These are phyloP conservation scores for Fundulus diaphanus DNA, from an alignment of 2,797 vertebrate genomes.

Conservation along the genomic window DNA sequence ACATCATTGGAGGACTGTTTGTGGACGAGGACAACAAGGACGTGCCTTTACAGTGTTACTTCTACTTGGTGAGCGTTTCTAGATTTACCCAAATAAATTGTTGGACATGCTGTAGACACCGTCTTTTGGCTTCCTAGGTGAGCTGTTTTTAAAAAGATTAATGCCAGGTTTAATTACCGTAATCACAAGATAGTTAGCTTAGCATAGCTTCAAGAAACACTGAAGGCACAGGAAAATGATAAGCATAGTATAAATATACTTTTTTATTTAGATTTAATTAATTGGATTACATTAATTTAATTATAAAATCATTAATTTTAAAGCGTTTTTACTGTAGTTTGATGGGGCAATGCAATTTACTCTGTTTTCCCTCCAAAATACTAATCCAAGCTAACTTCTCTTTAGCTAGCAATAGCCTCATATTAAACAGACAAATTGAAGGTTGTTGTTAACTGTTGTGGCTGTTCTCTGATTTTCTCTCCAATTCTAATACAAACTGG, in stretches of 20 bases:
- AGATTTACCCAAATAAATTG: not conserved
- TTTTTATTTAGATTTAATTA: not conserved
- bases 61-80: conserved; percentile 86
- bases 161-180: not conserved
- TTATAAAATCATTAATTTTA: not conserved
- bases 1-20: conserved; percentile 92
- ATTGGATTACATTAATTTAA: not conserved
- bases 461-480: not conserved
- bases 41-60: conserved; percentile 93
- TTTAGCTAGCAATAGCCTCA: not conserved
- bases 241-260: not conserved
- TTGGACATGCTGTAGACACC: not conserved
- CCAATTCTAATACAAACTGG: not conserved
- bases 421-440: not conserved
- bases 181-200: not conserved
- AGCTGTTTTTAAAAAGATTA: not conserved
- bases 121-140: too few relatives aligned
- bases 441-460: not conserved
- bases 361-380: not conserved
- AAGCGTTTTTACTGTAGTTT: too few relatives aligned
- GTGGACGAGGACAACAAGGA: conserved; percentile 97
- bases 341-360: not conserved
- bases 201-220: not conserved
- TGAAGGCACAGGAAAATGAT: not conserved
- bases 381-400: not conserved